Percentiles rank a stretch among this genome's conserved stretches.
These are phyloP conservation scores for Nemapogon koenigi DNA, from an alignment of 2,888 invertebrate genomes.

Conservation along the genomic window DNA sequence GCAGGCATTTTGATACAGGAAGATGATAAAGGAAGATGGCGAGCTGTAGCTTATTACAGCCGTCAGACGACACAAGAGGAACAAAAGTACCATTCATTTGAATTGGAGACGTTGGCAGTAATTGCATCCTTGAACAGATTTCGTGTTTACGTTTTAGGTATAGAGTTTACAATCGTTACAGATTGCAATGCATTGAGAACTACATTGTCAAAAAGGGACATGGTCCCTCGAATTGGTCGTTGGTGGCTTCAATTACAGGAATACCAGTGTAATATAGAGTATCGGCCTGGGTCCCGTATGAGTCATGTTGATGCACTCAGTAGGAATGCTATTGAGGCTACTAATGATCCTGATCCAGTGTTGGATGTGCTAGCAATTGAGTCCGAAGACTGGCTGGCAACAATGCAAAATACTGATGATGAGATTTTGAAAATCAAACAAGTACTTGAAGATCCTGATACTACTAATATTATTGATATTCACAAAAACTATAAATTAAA, in stretches of 20 bases:
- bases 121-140: no score
- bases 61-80: conserved; percentile 23
- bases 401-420: conserved; percentile 14
- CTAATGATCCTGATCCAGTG: neutral
- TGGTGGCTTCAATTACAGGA: conserved; percentile 26
- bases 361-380: conserved; percentile 10
- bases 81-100: conserved; percentile 22
- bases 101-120: no score
- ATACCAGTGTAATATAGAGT: conserved; percentile 22
- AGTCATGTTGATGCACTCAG: conserved; percentile 27
- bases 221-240: conserved; percentile 22
- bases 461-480: conserved; percentile 8
- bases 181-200: no score
- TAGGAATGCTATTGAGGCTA: conserved; percentile 15
- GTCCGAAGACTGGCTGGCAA: conserved; percentile 15
- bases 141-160: conserved; percentile 24
- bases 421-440: conserved; percentile 13
- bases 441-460: conserved; percentile 12
- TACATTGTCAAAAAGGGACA: no score
- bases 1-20: conserved; percentile 24
- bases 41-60: conserved; percentile 23
- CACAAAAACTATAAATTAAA: conserved; percentile 14
- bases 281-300: conserved; percentile 20
- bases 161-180: conserved; percentile 15
- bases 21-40: conserved; percentile 7